Evolutionary conservation across 2,113 vertebrate species (phyloP).

Genomic region (Tamias sibiricus): DNA sequence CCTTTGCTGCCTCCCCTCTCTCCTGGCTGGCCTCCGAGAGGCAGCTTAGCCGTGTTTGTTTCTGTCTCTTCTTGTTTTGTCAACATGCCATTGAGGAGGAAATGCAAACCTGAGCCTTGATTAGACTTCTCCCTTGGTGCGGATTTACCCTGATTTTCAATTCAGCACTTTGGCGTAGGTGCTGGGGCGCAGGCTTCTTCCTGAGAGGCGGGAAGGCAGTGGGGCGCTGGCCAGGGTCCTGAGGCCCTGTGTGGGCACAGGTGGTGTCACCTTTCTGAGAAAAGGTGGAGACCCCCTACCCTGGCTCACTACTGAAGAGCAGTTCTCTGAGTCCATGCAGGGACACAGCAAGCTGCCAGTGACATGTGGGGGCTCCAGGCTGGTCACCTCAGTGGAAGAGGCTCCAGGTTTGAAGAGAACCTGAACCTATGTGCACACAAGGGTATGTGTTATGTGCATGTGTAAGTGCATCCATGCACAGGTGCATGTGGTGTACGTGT

Average conservation of each 20-base stretch:
- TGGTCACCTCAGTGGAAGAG: no score
- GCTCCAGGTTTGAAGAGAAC: background rate
- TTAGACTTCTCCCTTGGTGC: constrained; percentile 59
- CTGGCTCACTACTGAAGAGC: background rate
- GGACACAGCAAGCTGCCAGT: background rate
- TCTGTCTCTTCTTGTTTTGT: constrained; percentile 73
- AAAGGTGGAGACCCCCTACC: background rate
- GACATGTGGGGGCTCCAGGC: no score
- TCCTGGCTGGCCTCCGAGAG: background rate
- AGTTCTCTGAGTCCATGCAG: background rate
- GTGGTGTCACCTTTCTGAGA: background rate
- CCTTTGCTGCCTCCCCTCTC: background rate
- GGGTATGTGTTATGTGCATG: background rate
- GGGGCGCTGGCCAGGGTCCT: background rate
- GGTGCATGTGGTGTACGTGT: no score
- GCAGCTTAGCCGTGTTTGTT: constrained; percentile 55
- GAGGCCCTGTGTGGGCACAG: background rate
- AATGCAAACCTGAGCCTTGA: constrained; percentile 70
- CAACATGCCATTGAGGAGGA: constrained; percentile 67
- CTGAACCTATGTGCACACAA: background rate
- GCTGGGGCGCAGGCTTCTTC: background rate
- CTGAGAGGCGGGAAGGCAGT: background rate
- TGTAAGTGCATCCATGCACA: background rate
- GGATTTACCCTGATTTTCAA: constrained; percentile 54
- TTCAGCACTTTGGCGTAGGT: background rate